These are phyloP conservation scores for Sycophila sp. DNA, from an alignment of 1,140 invertebrate genomes.

Conservation along the genomic window DNA sequence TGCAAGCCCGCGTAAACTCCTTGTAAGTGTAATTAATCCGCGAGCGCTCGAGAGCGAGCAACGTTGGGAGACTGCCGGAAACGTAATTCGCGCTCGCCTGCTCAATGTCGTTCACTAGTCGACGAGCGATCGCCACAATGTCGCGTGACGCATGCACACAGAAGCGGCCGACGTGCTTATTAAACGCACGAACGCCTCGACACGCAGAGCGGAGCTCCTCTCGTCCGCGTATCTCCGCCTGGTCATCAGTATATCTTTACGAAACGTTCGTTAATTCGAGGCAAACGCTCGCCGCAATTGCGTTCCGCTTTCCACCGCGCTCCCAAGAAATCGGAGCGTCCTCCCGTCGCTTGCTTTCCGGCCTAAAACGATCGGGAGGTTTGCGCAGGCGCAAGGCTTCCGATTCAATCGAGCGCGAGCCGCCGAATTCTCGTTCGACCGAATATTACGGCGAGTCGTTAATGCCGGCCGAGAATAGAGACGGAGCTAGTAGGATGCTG, in stretches of 20 bases:
- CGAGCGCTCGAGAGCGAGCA: no score
- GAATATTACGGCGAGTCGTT: slow-evolving; percentile 21
- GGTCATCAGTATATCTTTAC: no score
- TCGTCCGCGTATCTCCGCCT: background rate
- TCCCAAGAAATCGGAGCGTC: background rate
- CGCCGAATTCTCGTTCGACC: slow-evolving; percentile 11
- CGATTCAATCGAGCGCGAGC: slow-evolving; percentile 29
- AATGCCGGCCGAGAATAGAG: slow-evolving; percentile 20
- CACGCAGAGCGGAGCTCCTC: background rate
- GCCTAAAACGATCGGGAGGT: slow-evolving; percentile 13
- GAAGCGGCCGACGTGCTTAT: slow-evolving; percentile 27
- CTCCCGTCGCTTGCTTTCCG: background rate
- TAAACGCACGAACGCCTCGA: slow-evolving; percentile 41
- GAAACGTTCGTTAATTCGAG: no score
- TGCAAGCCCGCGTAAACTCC: slow-evolving; percentile 16
- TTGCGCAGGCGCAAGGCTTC: background rate
- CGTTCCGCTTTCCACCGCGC: background rate
- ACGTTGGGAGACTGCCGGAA: no score
- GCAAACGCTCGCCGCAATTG: background rate
- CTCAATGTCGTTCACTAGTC: slow-evolving; percentile 44
- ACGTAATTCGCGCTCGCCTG: slow-evolving; percentile 30
- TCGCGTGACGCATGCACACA: slow-evolving; percentile 37
- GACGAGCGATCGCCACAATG: slow-evolving; percentile 40
- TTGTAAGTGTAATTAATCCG: slow-evolving; percentile 29
- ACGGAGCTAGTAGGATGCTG: background rate